These are phyloP conservation scores for Rissa tridactyla DNA, from an alignment of 2,113 vertebrate species.

Conservation along the genomic window DNA sequence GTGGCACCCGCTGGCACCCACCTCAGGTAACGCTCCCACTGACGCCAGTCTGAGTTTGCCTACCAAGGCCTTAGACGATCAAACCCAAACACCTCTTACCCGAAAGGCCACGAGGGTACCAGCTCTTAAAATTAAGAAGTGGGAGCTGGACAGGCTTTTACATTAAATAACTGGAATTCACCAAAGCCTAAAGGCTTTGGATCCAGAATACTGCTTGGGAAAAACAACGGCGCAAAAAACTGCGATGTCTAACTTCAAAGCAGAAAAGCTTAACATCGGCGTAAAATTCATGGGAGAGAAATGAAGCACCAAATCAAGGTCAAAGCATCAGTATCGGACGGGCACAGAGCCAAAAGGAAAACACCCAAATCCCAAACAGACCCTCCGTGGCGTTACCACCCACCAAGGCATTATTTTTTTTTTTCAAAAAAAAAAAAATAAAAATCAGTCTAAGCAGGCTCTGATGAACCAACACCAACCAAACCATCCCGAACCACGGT, in stretches of 20 bases:
- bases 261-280: background rate
- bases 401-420: too few relatives aligned
- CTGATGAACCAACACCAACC: background rate
- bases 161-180: background rate
- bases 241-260: background rate
- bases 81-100: background rate
- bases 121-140: background rate
- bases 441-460: background rate
- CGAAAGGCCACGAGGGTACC: background rate
- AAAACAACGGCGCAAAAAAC: background rate
- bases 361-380: background rate
- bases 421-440: background rate
- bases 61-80: accelerated
- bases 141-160: background rate
- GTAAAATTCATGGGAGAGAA: background rate
- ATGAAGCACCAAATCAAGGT: background rate
- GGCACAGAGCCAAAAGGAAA: background rate
- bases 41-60: background rate
- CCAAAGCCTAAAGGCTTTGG: background rate
- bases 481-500: accelerated
- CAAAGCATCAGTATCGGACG: background rate
- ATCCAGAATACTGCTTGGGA: background rate
- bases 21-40: accelerated
- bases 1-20: background rate
- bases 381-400: background rate